Conservation (phyloP, 1,140 invertebrate species). For the Pseudomyrmex pallidus region DNA sequence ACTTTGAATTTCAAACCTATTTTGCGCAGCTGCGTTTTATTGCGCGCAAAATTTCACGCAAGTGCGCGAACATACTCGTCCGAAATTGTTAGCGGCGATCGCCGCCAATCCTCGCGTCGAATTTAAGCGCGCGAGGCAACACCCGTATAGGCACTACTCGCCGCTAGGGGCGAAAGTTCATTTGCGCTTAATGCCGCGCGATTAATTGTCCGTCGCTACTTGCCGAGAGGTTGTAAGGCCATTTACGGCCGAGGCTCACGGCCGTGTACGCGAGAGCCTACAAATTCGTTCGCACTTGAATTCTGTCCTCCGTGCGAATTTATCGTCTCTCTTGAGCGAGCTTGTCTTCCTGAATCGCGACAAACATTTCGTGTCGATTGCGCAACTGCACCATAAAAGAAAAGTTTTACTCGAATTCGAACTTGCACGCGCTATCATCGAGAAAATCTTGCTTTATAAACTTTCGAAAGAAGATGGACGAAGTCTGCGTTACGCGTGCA, state of each 20-base stretch:
- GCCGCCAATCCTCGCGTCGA: conserved; percentile 43
- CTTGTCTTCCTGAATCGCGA: not conserved
- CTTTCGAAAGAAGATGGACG: not conserved
- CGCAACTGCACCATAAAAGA: no score
- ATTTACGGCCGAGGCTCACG: conserved; percentile 80
- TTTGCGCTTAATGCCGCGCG: conserved; percentile 76
- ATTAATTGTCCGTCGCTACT: conserved; percentile 77
- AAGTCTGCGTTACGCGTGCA: not conserved
- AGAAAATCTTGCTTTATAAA: not conserved
- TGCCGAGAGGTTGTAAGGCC: conserved; percentile 77
- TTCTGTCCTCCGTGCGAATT: conserved; percentile 76
- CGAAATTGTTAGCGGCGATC: no score
- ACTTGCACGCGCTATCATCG: not conserved
- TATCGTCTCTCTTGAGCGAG: conserved; percentile 62
- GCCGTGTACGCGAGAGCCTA: conserved; percentile 81
- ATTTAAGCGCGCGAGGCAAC: conserved; percentile 32
- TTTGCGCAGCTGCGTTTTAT: no score
- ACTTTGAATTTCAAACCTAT: not conserved
- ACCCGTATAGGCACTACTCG: no score
- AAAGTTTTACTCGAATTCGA: no score
- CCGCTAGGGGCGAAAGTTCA: conserved; percentile 67
- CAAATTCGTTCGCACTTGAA: conserved; percentile 85
- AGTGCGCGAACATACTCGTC: not conserved
- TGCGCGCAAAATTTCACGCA: not conserved
- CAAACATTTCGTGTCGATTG: not conserved